Conservation (phyloP, 2,888 invertebrate species). For the Drosophila diplacantha region DNA sequence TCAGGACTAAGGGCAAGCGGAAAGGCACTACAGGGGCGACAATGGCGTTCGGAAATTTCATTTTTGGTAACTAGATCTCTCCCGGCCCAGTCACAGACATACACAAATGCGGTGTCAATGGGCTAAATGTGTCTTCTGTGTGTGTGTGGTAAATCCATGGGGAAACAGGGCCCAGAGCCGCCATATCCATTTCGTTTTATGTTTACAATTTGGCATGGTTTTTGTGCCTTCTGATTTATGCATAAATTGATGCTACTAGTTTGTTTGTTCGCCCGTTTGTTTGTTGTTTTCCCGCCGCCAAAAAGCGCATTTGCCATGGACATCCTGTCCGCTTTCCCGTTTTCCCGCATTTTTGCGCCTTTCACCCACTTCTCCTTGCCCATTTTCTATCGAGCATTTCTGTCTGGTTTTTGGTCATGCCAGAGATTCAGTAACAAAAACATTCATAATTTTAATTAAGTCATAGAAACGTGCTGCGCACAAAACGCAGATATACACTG, state of each 20-base stretch:
- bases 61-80: conserved; percentile 40
- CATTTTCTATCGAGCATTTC: conserved; percentile 7
- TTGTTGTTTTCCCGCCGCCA: conserved; percentile 23
- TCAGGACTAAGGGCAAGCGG: background rate
- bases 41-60: conserved; percentile 49
- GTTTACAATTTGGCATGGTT: conserved; percentile 50
- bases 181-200: conserved; percentile 38
- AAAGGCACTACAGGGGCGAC: conserved; percentile 11
- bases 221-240: conserved; percentile 61
- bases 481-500: conserved; percentile 29
- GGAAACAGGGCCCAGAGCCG: background rate
- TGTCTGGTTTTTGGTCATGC: conserved; percentile 29
- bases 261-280: conserved; percentile 45
- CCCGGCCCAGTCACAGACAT: conserved; percentile 15
- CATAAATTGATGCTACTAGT: conserved; percentile 59
- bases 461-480: conserved; percentile 45
- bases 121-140: background rate
- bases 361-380: background rate
- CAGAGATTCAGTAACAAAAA: conserved; percentile 39
- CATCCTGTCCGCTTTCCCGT: conserved; percentile 34
- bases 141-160: conserved; percentile 5
- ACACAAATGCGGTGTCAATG: conserved; percentile 35
- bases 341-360: conserved; percentile 2
- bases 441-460: conserved; percentile 65
- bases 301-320: conserved; percentile 54